Evolutionary conservation across 2,888 invertebrate species (phyloP).

Genomic region (Drosophila peninsularis): DNA sequence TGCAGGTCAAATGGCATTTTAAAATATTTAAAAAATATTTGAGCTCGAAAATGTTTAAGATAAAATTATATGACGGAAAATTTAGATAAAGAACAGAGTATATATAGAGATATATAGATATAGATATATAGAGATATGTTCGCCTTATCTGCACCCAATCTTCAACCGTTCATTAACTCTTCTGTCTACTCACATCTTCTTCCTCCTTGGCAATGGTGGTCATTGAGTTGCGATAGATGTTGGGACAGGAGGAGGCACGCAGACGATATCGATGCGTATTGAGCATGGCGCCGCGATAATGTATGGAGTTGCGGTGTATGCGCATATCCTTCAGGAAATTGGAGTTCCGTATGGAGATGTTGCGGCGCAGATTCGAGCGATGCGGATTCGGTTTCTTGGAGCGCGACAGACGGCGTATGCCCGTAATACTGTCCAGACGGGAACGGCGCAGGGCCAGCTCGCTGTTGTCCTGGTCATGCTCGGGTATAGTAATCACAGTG

Average conservation of each 20-base stretch:
- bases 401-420: conserved; percentile 78
- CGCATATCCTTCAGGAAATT: conserved; percentile 89
- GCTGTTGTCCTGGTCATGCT: conserved; percentile 58
- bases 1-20: background rate
- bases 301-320: conserved; percentile 91
- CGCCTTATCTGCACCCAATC: no score
- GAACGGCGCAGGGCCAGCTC: conserved; percentile 57
- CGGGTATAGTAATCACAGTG: conserved; percentile 80
- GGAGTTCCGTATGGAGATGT: conserved; percentile 85
- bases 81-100: no score
- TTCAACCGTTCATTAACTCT: no score
- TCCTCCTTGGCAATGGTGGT: conserved; percentile 91
- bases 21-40: background rate
- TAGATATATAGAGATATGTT: no score
- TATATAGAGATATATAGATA: no score
- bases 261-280: conserved; percentile 92
- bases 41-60: background rate
- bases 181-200: conserved; percentile 87
- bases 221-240: conserved; percentile 96
- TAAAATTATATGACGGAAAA: background rate
- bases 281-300: conserved; percentile 93
- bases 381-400: conserved; percentile 79
- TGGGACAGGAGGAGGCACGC: conserved; percentile 95
- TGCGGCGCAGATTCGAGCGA: conserved; percentile 82
- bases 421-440: conserved; percentile 76